Evolutionary conservation across 2,888 invertebrate species (phyloP), one percentile per base, ranked within the genome.

Genomic region (Hipparchia semele): DNA sequence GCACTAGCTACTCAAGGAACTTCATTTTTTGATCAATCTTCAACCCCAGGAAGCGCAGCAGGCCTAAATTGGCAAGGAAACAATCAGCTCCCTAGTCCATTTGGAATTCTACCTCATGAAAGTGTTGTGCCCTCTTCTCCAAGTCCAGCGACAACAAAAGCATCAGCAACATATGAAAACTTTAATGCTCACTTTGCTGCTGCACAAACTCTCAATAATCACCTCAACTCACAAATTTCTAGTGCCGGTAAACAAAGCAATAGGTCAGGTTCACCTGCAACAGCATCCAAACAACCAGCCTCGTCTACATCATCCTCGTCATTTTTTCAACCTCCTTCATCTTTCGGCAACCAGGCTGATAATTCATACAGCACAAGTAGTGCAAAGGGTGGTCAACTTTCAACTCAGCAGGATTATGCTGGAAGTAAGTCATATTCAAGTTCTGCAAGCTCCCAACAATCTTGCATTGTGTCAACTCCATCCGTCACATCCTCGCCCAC

Each of bases 61-160:
- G 92, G 93, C 76, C 89, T 96, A 75, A 95, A 95, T 81, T 97
- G 97, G 97, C 97, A 97, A 87, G 96, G 96, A 81, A 96, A 95
- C 80, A 95, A 93, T 81, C 95, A 96, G 84, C 89, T 96, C 53
- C 95, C 95, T 56, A 96, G 96, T 82, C 96, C 97, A 0, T 97
- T 97, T 87, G 97, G 97, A 75, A 96, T 97, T 81, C 88, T 97
- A 82, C 97, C 97, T 23, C 97, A 97, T 86, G 97, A 97, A 89
- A 96, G 96, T 92, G 96, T 96, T 78, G 96, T 96, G 78, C 94
- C 96, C 23, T 95, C 95, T 64, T 95, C 96, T 68, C 95, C 95
- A 71, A 95, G 95, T 80, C 94, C 94, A 76, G 94, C 95, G 59
- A 94, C 95, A 49, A 95, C 96, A 51, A 95, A 95, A 84, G 87